These are phyloP conservation scores for Irena cyanogastra DNA, from an alignment of 2,113 vertebrate genomes.

Conservation along the genomic window DNA sequence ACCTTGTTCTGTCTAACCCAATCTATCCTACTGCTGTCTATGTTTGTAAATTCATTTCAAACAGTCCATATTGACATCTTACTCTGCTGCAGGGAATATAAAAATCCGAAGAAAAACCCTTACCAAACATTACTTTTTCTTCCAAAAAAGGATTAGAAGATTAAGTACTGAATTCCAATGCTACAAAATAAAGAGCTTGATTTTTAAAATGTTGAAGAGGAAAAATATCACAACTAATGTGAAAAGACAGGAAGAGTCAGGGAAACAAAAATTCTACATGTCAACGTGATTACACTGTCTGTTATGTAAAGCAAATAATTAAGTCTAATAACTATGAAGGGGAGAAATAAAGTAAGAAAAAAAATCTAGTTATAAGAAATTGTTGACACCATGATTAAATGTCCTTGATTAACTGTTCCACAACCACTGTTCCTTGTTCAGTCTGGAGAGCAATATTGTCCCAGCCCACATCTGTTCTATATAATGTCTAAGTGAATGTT, in stretches of 20 bases:
- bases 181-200: not conserved
- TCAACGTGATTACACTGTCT: not conserved
- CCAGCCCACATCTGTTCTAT: not conserved
- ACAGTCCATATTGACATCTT: not conserved
- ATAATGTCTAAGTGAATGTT: not conserved
- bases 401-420: not conserved
- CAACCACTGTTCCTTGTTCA: not conserved
- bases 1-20: not conserved
- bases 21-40: not conserved
- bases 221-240: not conserved
- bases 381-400: not conserved
- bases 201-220: not conserved
- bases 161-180: not conserved
- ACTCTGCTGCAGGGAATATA: not conserved
- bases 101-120: not conserved
- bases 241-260: not conserved
- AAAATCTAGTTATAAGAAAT: not conserved
- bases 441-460: not conserved
- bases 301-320: not conserved
- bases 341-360: not conserved
- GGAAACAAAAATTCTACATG: not conserved
- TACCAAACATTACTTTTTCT: not conserved
- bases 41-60: not conserved
- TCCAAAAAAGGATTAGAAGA: not conserved
- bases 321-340: not conserved